A percentile compares a stretch with the other conserved stretches of the same genome.
Evolutionary conservation across 2,113 vertebrate genomes (phyloP).

Genomic region (Heterocephalus glaber): DNA sequence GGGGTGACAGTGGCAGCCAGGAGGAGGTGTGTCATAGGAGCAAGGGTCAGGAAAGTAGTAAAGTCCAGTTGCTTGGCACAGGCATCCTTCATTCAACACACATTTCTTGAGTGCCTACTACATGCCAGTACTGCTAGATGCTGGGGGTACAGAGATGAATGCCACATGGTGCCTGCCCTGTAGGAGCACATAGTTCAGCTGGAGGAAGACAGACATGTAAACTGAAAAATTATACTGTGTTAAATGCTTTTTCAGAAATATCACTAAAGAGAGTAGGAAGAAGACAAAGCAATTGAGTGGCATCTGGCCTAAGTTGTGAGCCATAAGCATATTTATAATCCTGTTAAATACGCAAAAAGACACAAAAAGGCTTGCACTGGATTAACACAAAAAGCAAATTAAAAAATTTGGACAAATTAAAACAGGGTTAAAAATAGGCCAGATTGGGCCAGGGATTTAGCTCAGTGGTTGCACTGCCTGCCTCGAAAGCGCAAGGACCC

Average conservation of each 20-base stretch:
- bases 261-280: neutral
- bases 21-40: conserved; percentile 65
- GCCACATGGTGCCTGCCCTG: conserved; percentile 57
- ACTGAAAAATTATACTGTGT: conserved; percentile 45
- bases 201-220: conserved; percentile 68
- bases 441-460: too few species aligned
- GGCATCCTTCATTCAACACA: conserved; percentile 70
- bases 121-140: conserved; percentile 68
- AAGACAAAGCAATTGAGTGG: neutral
- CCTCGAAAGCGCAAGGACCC: too few species aligned
- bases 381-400: conserved; percentile 26
- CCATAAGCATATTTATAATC: neutral
- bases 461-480: too few species aligned
- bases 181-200: conserved; percentile 64
- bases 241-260: conserved; percentile 48
- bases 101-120: conserved; percentile 75
- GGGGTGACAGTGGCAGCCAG: conserved; percentile 58
- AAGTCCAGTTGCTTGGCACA: conserved; percentile 75
- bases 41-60: conserved; percentile 78
- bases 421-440: conserved; percentile 27
- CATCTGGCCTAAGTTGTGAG: neutral
- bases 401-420: neutral
- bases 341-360: neutral
- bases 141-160: conserved; percentile 61
- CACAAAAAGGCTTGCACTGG: neutral